phyloP scores from a whole-genome alignment of 2,888 invertebrate species.

The Morpho achilles region DNA sequence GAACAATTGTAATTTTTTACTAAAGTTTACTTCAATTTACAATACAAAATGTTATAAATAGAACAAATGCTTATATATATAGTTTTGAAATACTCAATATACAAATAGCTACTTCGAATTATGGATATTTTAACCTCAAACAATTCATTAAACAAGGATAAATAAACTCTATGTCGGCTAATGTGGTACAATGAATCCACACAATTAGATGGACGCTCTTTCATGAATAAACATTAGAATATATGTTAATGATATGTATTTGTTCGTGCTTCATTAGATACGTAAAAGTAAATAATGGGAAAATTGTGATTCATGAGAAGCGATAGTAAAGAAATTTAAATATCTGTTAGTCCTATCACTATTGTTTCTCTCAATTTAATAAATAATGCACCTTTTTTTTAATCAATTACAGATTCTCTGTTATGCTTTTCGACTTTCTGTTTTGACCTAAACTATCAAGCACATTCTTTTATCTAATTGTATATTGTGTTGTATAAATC shows the following conservation, averaged over 20 bases:
- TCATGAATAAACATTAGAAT: constrained; percentile 12
- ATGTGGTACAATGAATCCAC: constrained; percentile 8
- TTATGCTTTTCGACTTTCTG: too few relatives aligned
- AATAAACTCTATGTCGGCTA: constrained; percentile 1
- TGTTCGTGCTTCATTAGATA: constrained; percentile 2
- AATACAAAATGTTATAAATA: too few relatives aligned
- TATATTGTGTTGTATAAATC: too few relatives aligned
- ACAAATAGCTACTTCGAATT: constrained; percentile 4
- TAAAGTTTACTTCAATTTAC: too few relatives aligned
- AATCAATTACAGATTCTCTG: too few relatives aligned
- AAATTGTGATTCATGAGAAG: background rate
- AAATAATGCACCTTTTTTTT: too few relatives aligned
- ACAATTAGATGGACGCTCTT: constrained; percentile 9
- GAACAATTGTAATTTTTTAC: too few relatives aligned
- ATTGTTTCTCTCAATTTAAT: too few relatives aligned
- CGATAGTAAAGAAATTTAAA: too few relatives aligned
- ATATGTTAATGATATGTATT: constrained; percentile 2
- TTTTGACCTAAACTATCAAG: too few relatives aligned
- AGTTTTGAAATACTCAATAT: background rate
- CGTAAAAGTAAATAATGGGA: background rate
- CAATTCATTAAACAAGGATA: background rate
- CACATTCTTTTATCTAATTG: too few relatives aligned
- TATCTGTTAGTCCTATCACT: too few relatives aligned
- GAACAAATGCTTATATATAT: background rate
- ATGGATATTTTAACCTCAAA: constrained; percentile 8